A percentile compares a stretch with the other conserved stretches of the same genome.
These are phyloP conservation scores for Eidolon helvum DNA, from an alignment of 2,113 vertebrate species.

Conservation along the genomic window DNA sequence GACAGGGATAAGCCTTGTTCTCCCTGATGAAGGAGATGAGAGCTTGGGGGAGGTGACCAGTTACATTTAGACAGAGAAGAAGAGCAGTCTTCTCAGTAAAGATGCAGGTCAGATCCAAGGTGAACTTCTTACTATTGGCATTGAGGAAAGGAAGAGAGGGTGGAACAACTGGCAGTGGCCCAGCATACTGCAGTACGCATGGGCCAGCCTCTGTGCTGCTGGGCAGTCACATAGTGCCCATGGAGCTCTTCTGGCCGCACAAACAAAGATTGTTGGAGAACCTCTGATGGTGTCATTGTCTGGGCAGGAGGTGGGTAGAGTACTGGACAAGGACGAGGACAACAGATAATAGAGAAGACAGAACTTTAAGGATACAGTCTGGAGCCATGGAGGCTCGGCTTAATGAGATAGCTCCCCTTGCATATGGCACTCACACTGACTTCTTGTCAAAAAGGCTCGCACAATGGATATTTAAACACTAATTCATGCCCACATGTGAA, in stretches of 20 bases:
- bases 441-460: neutral
- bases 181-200: fast-evolving
- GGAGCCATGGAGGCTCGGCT: neutral
- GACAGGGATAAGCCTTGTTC: neutral
- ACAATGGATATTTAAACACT: neutral
- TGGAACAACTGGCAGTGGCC: neutral
- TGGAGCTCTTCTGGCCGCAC: neutral
- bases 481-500: fast-evolving
- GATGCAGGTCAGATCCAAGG: neutral
- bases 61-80: neutral
- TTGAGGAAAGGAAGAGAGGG: neutral
- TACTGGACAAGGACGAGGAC: neutral
- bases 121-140: neutral
- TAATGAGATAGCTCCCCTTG: neutral
- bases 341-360: neutral
- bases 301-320: neutral
- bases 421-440: neutral
- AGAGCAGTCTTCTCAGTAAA: neutral
- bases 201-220: no score
- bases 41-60: neutral
- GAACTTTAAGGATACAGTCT: neutral
- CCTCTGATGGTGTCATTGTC: neutral
- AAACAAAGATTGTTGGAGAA: neutral
- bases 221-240: fast-evolving
- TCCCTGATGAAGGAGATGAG: neutral